phyloP scores from a whole-genome alignment of 2,113 vertebrate species.

The Cacatua alba region DNA sequence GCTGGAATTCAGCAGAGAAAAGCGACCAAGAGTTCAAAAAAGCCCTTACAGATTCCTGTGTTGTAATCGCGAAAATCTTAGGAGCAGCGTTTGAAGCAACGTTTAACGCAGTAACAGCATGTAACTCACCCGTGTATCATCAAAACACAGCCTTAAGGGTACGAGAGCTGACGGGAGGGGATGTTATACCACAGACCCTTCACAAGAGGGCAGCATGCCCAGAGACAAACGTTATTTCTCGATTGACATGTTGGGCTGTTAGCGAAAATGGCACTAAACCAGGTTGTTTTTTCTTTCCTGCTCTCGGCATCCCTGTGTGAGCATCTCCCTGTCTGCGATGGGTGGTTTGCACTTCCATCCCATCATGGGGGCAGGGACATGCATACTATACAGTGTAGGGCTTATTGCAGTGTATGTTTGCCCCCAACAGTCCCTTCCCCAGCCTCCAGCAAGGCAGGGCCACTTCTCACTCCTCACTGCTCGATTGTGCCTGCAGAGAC shows the following conservation, averaged over 20 bases:
- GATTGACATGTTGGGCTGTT: background rate
- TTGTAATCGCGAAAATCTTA: background rate
- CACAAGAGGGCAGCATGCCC: background rate
- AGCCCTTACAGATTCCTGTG: background rate
- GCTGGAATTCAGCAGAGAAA: background rate
- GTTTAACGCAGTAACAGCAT: background rate
- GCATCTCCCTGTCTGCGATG: background rate
- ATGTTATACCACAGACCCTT: background rate
- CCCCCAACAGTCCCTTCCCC: background rate
- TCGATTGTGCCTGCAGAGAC: background rate
- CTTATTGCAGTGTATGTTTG: background rate
- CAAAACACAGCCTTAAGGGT: background rate
- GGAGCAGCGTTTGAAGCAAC: background rate
- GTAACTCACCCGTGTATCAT: background rate
- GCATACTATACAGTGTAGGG: accelerated
- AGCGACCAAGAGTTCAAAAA: background rate
- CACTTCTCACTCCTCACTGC: background rate
- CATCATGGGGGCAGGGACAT: background rate
- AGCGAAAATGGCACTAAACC: background rate
- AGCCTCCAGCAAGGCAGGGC: background rate
- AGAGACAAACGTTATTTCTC: background rate
- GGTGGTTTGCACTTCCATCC: background rate
- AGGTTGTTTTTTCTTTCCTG: background rate
- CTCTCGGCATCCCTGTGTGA: background rate
- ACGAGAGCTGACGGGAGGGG: background rate